Evolutionary conservation across 2,888 invertebrate species (phyloP), one percentile per base, ranked within the genome.

Genomic region (Xylophagus ater): DNA sequence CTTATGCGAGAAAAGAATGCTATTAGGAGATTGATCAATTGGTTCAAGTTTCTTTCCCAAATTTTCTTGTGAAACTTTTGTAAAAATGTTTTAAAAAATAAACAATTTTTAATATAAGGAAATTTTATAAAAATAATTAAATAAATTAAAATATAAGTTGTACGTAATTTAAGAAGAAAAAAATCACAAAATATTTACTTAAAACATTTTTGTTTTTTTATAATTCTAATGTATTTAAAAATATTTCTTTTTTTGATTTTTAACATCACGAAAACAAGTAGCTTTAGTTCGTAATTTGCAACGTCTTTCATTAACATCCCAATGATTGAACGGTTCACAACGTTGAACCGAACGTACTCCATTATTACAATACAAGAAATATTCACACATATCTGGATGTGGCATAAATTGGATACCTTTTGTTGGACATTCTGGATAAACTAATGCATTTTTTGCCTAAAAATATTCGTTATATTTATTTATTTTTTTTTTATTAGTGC

Each of bases 311-410:
- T 43, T 46, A 4, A 46, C 34, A 15, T 48, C 47, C 47, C 47
- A 48, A 21, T 48, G 44, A 21, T 40, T 31, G 31, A 48, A 48
- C 1, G 42, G 38, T 15, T 45, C 46, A 21, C 47, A 48, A 23
- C 41, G 44, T 26, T 48, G 47, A 12, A 42, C 23, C 29, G 32
- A 42, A 14, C 39, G 20, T 5, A 34, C 37, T 5, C 47, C 46
- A 23, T 46, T 24, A 4, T 36, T 29, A 34, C 46, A 48, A 17
- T 34, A 48, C 37, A 44, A 43, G 29, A 48, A 48, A 9, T 37
- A 26, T 14, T 41, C 40, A 35, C 47, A 48, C 17, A 38, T 18
- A 14, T 36, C 34, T 9, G 46, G 44, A 32, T 48, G 44, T 6
- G 47, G 44, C 10, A 48, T 37, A 21, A 48, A 48, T n/a, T 43